Conservation (phyloP, 2,888 invertebrate genomes). For the Danaus chrysippus region DNA sequence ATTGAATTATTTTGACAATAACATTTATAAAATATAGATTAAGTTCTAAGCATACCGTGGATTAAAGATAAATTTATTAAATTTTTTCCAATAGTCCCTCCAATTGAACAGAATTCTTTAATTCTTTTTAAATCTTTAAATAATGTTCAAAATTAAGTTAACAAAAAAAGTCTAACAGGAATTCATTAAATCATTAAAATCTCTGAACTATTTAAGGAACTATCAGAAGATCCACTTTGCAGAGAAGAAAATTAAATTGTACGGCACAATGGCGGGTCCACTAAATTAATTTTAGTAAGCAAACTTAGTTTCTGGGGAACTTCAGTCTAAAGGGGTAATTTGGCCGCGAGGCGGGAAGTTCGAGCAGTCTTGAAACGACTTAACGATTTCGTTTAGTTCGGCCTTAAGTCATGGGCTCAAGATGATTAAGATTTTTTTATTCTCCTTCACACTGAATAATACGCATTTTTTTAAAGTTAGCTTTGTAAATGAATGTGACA, state of each 20-base stretch:
- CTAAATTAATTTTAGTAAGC: constrained; percentile 59
- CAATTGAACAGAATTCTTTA: too few relatives aligned
- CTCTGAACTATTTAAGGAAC: constrained; percentile 9
- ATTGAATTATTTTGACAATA: neutral
- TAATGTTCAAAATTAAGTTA: too few relatives aligned
- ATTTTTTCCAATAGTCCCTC: too few relatives aligned
- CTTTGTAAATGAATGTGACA: too few relatives aligned
- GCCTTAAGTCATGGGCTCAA: neutral
- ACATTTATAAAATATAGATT: neutral
- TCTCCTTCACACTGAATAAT: constrained; percentile 32
- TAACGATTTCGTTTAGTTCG: constrained; percentile 32
- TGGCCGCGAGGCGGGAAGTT: constrained; percentile 41
- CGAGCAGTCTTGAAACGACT: constrained; percentile 40
- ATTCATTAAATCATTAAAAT: constrained; percentile 5
- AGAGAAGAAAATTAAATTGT: constrained; percentile 52
- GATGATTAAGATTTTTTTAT: neutral
- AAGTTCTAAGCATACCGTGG: too few relatives aligned
- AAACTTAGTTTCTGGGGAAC: constrained; percentile 52
- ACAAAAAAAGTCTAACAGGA: too few relatives aligned
- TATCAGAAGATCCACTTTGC: constrained; percentile 17
- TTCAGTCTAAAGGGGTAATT: constrained; percentile 50
- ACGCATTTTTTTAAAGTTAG: too few relatives aligned
- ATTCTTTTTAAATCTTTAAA: too few relatives aligned
- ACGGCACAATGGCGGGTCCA: constrained; percentile 49
- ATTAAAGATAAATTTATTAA: too few relatives aligned